Evolutionary conservation across 2,113 vertebrate genomes (phyloP).

Genomic region (Calidris pugnax): DNA sequence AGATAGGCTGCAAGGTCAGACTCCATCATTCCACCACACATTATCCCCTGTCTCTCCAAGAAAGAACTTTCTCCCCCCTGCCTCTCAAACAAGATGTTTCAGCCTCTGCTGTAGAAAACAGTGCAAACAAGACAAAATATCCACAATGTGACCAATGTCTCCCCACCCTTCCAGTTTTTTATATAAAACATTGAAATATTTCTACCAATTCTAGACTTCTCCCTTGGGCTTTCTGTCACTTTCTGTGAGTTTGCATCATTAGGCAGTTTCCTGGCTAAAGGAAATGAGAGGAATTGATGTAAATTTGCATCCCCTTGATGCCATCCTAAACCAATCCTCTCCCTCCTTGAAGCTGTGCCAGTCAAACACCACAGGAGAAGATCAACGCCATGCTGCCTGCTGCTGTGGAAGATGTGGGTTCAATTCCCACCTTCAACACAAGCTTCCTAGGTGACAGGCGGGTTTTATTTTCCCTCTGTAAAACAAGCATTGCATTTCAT

Average conservation of each 20-base stretch:
- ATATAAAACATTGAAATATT: background rate
- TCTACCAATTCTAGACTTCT: background rate
- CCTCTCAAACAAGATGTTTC: background rate
- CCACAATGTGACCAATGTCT: background rate
- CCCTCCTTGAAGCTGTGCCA: background rate
- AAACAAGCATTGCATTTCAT: background rate
- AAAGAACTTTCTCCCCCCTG: background rate
- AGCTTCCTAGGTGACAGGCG: background rate
- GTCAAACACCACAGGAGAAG: background rate
- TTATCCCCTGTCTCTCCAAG: background rate
- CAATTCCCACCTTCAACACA: background rate
- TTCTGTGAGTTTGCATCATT: background rate
- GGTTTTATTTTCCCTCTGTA: background rate
- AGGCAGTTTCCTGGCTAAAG: background rate
- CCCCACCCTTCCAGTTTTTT: background rate
- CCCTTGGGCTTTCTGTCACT: background rate
- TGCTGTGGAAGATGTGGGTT: background rate
- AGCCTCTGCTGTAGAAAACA: background rate
- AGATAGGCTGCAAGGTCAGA: background rate
- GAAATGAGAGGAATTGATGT: background rate
- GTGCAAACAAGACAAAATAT: background rate
- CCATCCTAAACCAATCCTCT: background rate
- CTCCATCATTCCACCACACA: background rate
- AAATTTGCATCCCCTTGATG: background rate
- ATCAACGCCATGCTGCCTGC: background rate